Evolutionary conservation across 2,113 vertebrate species (phyloP).

Genomic region (Callipepla squamata): DNA sequence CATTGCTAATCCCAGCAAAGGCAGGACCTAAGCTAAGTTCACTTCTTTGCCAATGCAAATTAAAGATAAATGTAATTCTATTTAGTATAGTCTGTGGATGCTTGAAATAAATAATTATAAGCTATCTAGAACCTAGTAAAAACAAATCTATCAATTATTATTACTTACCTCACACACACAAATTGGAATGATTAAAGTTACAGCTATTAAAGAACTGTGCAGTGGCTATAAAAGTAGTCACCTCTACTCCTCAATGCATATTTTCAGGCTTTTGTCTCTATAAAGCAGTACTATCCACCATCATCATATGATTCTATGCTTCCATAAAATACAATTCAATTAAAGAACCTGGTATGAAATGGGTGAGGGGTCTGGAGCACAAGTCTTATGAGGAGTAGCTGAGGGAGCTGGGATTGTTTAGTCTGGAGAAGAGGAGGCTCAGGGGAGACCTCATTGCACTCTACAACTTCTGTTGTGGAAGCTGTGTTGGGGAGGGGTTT

Average conservation of each 20-base stretch:
- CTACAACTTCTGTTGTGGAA: no score
- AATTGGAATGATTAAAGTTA: background rate
- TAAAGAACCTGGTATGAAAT: background rate
- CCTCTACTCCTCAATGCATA: background rate
- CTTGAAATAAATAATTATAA: background rate
- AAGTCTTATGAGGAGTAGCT: no score
- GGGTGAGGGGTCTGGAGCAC: no score
- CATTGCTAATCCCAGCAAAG: background rate
- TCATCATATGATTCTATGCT: background rate
- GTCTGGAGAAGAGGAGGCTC: no score
- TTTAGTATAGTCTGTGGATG: background rate
- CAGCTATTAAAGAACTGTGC: background rate
- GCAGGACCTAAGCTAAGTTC: background rate
- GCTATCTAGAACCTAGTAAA: background rate
- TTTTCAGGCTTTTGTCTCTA: background rate
- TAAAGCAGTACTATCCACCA: background rate
- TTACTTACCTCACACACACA: background rate
- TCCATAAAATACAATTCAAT: background rate
- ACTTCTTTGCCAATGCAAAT: slow-evolving; percentile 6
- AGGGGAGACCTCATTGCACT: no score
- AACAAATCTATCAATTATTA: background rate
- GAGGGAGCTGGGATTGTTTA: no score
- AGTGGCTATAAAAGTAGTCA: background rate
- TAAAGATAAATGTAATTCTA: background rate
- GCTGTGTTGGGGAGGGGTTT: no score